These are phyloP conservation scores for Tricholaema leucomelas DNA, from an alignment of 2,113 vertebrate genomes.

Conservation along the genomic window DNA sequence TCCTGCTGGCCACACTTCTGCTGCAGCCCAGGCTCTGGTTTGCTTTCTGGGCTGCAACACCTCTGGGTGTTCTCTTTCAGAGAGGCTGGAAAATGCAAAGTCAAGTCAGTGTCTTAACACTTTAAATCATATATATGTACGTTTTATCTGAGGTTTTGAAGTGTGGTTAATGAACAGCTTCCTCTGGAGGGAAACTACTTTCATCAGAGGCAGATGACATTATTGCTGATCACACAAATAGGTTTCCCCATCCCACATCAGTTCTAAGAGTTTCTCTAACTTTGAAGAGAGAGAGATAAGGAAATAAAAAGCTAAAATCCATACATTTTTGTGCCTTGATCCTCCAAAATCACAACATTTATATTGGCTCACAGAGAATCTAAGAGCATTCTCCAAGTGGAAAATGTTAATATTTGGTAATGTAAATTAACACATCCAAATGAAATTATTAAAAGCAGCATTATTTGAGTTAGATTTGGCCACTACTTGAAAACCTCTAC, in stretches of 20 bases:
- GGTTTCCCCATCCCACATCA: not conserved
- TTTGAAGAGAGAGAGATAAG: not conserved
- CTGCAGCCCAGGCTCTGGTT: no score
- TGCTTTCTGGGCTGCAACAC: no score
- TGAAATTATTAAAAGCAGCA: not conserved
- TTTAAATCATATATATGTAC: not conserved
- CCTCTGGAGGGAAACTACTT: not conserved
- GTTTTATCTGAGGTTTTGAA: not conserved
- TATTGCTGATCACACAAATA: not conserved
- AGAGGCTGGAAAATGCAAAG: not conserved
- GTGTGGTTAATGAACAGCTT: not conserved
- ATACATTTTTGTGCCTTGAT: not conserved
- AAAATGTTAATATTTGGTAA: not conserved
- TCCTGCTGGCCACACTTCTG: no score
- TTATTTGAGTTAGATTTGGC: not conserved
- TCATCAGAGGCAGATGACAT: not conserved
- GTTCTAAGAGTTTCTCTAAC: not conserved
- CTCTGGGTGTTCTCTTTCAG: not conserved
- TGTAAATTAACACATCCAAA: not conserved
- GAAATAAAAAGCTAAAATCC: not conserved
- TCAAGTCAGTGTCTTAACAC: not conserved
- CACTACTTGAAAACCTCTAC: no score
- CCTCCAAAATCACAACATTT: not conserved
- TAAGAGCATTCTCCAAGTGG: not conserved
- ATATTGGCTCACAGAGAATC: not conserved